phyloP scores from a whole-genome alignment of 2,113 vertebrate species.

The Cinclus mexicanus region DNA sequence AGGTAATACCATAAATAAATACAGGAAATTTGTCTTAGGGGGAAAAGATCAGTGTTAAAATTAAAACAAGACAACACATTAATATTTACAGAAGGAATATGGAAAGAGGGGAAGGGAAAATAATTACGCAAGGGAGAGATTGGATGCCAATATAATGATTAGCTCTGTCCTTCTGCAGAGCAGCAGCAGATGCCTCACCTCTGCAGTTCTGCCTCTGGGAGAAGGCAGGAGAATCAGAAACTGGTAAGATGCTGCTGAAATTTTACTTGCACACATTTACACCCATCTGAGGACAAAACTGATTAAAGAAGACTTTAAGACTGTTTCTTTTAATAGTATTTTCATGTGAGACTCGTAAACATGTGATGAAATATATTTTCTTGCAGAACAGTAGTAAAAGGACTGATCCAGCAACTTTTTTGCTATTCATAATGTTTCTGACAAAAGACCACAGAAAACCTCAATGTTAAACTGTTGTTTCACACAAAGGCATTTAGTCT shows the following conservation, averaged over 20 bases:
- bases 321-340: neutral
- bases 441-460: neutral
- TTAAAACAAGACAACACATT: neutral
- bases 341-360: accelerated
- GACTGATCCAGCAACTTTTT: neutral
- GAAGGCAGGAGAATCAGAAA: neutral
- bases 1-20: neutral
- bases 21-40: neutral
- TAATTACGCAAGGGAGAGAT: neutral
- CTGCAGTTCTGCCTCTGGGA: neutral
- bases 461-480: neutral
- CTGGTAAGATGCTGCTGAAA: neutral
- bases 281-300: neutral
- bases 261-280: neutral
- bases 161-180: neutral
- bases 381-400: neutral
- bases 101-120: neutral
- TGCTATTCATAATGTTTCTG: neutral
- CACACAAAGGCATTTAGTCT: neutral
- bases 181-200: neutral
- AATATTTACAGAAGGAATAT: neutral
- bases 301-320: neutral
- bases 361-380: neutral
- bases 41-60: neutral
- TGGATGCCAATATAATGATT: neutral